Percentiles rank a stretch among this genome's conserved stretches.
These are phyloP conservation scores for Trachelus troglodyta DNA, from an alignment of 2,888 invertebrate species.

Conservation along the genomic window DNA sequence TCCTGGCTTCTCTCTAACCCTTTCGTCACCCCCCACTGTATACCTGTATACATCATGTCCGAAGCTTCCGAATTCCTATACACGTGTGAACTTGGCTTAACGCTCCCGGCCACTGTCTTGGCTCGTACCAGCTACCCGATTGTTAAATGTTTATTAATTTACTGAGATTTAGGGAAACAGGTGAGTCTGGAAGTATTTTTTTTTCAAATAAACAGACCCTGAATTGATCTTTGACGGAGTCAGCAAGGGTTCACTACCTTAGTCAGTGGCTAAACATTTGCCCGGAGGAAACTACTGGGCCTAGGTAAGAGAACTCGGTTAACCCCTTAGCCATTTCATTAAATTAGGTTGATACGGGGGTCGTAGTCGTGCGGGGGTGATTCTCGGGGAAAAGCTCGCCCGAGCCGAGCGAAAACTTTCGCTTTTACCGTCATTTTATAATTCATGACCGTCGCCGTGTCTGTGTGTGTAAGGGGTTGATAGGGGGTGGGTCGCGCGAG, in stretches of 20 bases:
- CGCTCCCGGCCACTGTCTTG: neutral
- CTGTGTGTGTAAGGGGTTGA: slow-evolving; percentile 28
- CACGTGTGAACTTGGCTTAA: neutral
- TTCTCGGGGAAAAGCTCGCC: slow-evolving; percentile 28
- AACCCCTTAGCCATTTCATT: slow-evolving; percentile 63
- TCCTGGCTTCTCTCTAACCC: neutral
- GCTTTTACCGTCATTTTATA: slow-evolving; percentile 66
- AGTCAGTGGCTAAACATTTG: slow-evolving; percentile 55
- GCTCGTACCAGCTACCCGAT: neutral
- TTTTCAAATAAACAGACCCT: neutral
- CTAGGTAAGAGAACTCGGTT: slow-evolving; percentile 51
- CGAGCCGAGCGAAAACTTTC: slow-evolving; percentile 55
- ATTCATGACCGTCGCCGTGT: slow-evolving; percentile 61
- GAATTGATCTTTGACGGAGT: neutral
- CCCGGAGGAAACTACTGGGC: slow-evolving; percentile 46
- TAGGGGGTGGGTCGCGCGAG: slow-evolving; percentile 26
- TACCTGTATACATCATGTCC: neutral
- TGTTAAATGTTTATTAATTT: neutral
- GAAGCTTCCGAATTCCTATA: neutral
- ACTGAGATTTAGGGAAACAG: neutral
- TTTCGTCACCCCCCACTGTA: neutral
- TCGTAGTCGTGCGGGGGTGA: slow-evolving; percentile 26
- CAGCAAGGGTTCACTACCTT: neutral
- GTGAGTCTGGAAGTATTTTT: neutral
- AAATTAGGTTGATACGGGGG: slow-evolving; percentile 50